phyloP scores from a whole-genome alignment of 2,797 vertebrate genomes.

The Corythornis leucogaster region DNA sequence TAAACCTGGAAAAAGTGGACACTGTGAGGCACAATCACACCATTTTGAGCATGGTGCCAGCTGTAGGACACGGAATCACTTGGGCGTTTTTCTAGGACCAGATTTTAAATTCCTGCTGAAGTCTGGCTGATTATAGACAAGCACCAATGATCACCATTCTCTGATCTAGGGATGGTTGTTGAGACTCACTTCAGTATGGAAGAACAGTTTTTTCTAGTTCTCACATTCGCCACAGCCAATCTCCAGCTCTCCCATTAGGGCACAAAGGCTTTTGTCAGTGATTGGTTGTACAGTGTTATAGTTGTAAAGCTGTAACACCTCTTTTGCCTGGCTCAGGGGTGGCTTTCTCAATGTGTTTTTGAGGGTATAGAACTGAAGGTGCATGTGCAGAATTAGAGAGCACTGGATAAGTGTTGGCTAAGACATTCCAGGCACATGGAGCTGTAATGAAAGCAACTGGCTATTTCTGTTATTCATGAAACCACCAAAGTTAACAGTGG shows the following conservation, averaged over 20 bases:
- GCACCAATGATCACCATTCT: neutral
- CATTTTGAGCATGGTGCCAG: fast-evolving
- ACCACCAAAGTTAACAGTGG: neutral
- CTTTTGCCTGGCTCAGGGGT: neutral
- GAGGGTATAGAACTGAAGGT: neutral
- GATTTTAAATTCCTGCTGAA: neutral
- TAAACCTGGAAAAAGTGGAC: neutral
- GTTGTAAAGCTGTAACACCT: neutral
- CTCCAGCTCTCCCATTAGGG: neutral
- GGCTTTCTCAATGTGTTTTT: neutral
- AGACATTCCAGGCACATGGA: neutral
- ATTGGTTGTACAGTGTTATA: fast-evolving
- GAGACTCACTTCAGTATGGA: neutral
- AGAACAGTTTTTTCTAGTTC: neutral
- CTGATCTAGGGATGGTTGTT: neutral
- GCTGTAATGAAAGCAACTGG: neutral
- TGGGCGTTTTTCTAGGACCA: neutral
- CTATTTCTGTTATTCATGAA: neutral
- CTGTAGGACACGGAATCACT: neutral
- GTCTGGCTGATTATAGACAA: neutral
- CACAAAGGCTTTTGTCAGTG: neutral
- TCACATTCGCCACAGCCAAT: neutral
- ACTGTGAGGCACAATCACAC: neutral
- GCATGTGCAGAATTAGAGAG: neutral
- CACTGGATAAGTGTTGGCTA: neutral